Evolutionary conservation across 2,113 vertebrate species (phyloP), one percentile per base, ranked within the genome.

Genomic region (Anseranas semipalmata): DNA sequence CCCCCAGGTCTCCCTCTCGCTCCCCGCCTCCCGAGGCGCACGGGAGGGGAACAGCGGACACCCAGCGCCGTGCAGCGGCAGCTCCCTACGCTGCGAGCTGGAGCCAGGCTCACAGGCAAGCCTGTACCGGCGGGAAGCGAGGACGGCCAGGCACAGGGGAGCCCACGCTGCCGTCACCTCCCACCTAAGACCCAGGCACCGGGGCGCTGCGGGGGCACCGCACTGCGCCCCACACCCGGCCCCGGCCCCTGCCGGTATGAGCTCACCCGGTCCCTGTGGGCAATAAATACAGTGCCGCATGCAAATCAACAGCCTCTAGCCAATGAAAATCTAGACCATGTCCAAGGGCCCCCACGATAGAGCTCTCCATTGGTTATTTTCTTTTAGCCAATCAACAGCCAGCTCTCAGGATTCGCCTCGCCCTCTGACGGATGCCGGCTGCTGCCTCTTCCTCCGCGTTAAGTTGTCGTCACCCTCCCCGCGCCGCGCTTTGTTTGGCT

Each of bases 351-450:
- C 9, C 4, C 2, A 28, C 67, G 5, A 1, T 8, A 2, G 10
- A 3, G 8, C 8, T 9, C 18, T 5, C 84, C 0, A 48, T 78
- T 78, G 60, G 35, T 7, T 13, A 12, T 6, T 14, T 12, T 3
- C 8, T 3, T 27, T 32, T 3, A 37, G 39, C 96, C 80, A 89
- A 85, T 94, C 77, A 62, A 8, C 18, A 37, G 16, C 48, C 37
- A 12, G 1, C 2, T 7, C 10, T 8, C 3, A 0, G 10, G 6
- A 0, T 2, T 19, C 27, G 7, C 3, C 39, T 27, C 28, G 3
- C 48, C 39, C 43, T 12, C 3, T 9, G 25, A 18, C 18, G 1
- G 35, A 2, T 22, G 3, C 22, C 4, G 4, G 33, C 21, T 2
- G 1, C 85, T 5, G 3, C 50, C 60, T 45, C 70, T 90, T 58